Base-by-base conservation (phyloP, 2,113 vertebrate genomes). In the Pseudorasbora parva region DNA sequence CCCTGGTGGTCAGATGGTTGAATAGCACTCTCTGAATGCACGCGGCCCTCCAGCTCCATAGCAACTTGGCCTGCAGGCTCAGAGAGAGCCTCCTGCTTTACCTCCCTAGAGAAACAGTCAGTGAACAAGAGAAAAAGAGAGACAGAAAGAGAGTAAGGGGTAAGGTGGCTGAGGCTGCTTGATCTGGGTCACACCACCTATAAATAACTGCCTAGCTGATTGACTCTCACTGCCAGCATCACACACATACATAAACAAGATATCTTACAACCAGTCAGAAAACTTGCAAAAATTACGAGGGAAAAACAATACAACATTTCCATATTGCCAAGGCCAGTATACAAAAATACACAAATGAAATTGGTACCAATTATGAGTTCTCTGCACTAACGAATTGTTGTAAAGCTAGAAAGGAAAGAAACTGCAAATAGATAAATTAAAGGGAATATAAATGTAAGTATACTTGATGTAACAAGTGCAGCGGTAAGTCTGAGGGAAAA, bases 141-240 rank as follows among this genome's bases (percentile, higher is more conserved):
- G 72, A 75, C 33, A 77, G 79, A 41, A 37, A 45, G 27, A 51
- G 47, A 82, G 54, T 62, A 30, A 77, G 82, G 41, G 83, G 77
- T 89, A 85, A 86, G 84, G 78, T 86, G 88, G 87, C 78, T 84
- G 79, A 85, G 87, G 86, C 82, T 85, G 69, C 62, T 85, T 54
- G 91, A 94, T 93, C 88, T 93, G 90, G 91, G 89, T 92, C 90
- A 92, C 81, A 87, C 80, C 27, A 82, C 81, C 91, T 94, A 94
- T 92, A 92, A 93, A 93, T 94, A 94, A 87, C 92, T 88, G 84
- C 78, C 87, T 74, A 89, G 91, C 80, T 87, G 91, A 91, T 83
- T 84, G 89, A 92, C 86, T 92, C 90, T 87, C 47, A 73, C 71
- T 57, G 41, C 51, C 80, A 85, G 75, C 25, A 83, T 87, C 79